A percentile compares a stretch with the other conserved stretches of the same genome.
Conservation (phyloP, 1,140 invertebrate species). For the Anadara kagoshimensis region DNA sequence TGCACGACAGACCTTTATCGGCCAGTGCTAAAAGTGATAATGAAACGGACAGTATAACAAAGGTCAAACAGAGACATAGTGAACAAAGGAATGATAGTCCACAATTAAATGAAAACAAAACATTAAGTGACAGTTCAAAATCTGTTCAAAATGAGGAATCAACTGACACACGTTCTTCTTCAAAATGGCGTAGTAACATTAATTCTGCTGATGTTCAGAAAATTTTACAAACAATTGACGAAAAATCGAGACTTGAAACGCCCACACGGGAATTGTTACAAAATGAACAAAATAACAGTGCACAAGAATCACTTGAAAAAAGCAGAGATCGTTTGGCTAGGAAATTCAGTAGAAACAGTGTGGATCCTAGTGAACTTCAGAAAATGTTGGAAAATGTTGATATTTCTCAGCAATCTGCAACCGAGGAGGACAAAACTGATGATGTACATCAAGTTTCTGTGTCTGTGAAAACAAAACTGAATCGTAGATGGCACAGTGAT, state of each 20-base stretch:
- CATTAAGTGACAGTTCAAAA: constrained; percentile 27
- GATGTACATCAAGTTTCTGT: constrained; percentile 45
- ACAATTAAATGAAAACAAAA: constrained; percentile 8
- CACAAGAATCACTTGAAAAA: constrained; percentile 24
- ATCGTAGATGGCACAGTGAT: constrained; percentile 54
- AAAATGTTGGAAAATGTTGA: constrained; percentile 48
- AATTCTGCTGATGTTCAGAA: constrained; percentile 21
- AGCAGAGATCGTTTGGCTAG: constrained; percentile 47
- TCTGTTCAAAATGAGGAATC: constrained; percentile 12
- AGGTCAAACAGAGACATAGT: constrained; percentile 31
- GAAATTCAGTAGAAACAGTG: constrained; percentile 49
- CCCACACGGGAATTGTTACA: constrained; percentile 40
- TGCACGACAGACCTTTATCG: constrained; percentile 45
- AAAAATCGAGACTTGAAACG: constrained; percentile 49
- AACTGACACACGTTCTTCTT: constrained; percentile 23
- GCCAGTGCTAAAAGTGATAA: constrained; percentile 1
- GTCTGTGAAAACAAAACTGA: constrained; percentile 56
- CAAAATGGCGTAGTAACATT: constrained; percentile 51
- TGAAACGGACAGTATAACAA: constrained; percentile 20
- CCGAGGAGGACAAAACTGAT: constrained; percentile 2
- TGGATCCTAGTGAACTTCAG: constrained; percentile 52
- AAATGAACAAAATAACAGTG: constrained; percentile 7
- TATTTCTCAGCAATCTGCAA: background rate
- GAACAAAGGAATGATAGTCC: constrained; percentile 49
- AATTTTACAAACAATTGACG: constrained; percentile 57